Base-by-base conservation (phyloP, 2,797 vertebrate species). In the Xenentodon cancila region DNA sequence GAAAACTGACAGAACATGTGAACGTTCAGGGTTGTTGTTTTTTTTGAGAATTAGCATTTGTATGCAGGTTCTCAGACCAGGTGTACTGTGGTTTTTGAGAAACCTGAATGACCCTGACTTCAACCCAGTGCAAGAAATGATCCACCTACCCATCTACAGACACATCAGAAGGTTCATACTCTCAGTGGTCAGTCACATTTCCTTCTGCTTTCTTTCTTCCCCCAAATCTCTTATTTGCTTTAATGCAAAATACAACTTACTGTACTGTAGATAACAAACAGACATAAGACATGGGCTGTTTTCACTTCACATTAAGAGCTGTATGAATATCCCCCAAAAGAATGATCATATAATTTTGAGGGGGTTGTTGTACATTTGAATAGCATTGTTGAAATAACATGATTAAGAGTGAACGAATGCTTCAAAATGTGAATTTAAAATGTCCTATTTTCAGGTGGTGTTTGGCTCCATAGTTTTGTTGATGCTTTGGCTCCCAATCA, bases 101-200 rank as follows among this genome's bases (percentile, higher is more conserved):
- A 99, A 99, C 92, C 91, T 99, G 72, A 99, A 98, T 19, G 97
- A 99, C 91, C 97, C 97, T 27, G 97, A 99, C 87, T 99, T 99
- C 66, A 98, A 98, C 85, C 96, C 96, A 42, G 96, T 99, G 25
- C 97, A 99, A 79, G 97, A 99, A 91, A 99, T 99, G 97, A 98
- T 99, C 86, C 97, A 98, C 60, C 92, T 98, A 59, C 96, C 97
- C 19, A 97, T 99, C 80, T 98, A 97, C 64, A 93, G 96, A 83
- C 97, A 99, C 91, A 94, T 98, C 73, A 94, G 97, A 76, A 94
- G 97, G 69, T 99, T 99, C 88, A 96, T 98, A 71, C 91, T 99
- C 70, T 99, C 97, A 71, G 96, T 98, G 96, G 97, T 98, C 80
- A 94, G 94, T 75, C 27, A 19, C 19, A 15, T 8, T 1, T 59